Base-by-base conservation (phyloP, 2,113 vertebrate genomes). In the Columba livia region DNA sequence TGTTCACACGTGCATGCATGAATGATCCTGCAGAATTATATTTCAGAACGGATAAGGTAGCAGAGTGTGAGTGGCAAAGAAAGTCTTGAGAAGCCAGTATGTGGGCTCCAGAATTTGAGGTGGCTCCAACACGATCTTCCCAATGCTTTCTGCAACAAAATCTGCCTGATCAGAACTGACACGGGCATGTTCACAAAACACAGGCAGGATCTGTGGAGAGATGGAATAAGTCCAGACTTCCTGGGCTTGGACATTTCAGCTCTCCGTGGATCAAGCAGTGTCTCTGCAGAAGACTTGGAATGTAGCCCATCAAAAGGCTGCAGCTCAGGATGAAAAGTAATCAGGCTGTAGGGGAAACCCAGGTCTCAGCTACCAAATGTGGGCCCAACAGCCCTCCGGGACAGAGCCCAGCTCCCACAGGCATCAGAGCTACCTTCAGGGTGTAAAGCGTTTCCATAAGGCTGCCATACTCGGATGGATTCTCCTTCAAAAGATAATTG, bases 391-490 rank as follows among this genome's bases (percentile, higher is more conserved):
- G 44, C 44, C 18, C 44, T 8, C 44, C 44, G 9, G 44, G 44
- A 47, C 44, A 79, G 15, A 61, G 50, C 10, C 29, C 57, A 38
- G 18, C 15, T 57, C 47, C 21, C 53, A 60, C 53, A 69, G 57
- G 69, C 69, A 79, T 79, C 72, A 86, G 26, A 44, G 71, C 74
- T 97, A 99, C 99, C 99, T 99, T 99, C 32, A 99, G 97, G 11
- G 98, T 98, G 96, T 99, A 99, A 29, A 99, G 99, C 2, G 98
- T 98, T 89, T 99, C 99, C 99, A 99, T 98, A 24, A 99, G 98
- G 94, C 97, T 98, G 96, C 98, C 98, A 60, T 99, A 98, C 78
- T 99, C 99, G 0, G 97, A 98, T 3, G 98, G 97, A 88, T 98
- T 98, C 56, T 98, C 99, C 91, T 98, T 99, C 97, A 99, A 98